Base-by-base conservation (phyloP, 2,888 invertebrate genomes). In the Brenthis ino region DNA sequence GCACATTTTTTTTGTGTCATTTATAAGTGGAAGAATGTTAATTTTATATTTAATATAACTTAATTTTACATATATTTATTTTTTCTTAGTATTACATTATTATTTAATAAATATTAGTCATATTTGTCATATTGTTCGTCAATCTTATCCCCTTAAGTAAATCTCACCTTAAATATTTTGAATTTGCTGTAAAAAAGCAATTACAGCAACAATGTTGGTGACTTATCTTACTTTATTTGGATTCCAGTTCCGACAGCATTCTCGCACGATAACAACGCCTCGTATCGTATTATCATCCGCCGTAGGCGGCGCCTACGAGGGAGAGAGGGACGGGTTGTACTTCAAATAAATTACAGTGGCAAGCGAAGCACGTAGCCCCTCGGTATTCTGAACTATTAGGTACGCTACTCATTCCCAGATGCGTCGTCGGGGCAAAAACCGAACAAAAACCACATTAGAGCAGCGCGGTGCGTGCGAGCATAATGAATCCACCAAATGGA, bases 151-250 rank as follows among this genome's bases (percentile, higher is more conserved):
- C 37, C 37, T 8, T 43, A 43, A 43, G 37, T 11, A 8, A 43
- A 43, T 2, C 8, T 43, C 2, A 50, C 37, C 48, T 12, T 14
- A 20, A 48, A 43, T 55, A 28, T 63, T 20, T 47, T 20, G 28
- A 60, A 66, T 54, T 57, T 43, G 16, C 43, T 51, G 51, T 16
- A 47, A 53, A 53, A 55, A 66, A n/a, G 20, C 60, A 66, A 47
- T 70, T 69, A 69, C 67, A 71, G 61, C 74, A 66, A 70, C 75
- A 68, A 64, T 72, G 74, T 72, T 69, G 70, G 72, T 72, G 70
- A 72, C 74, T 74, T 76, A 77, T 76, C 76, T 77, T 76, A 76
- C 78, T 80, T 77, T 79, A 78, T 80, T 79, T 76, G 77, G 79
- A 73, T 67, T 70, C 73, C 67, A 76, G 74, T 72, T 75, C 69